Evolutionary conservation across 2,797 vertebrate species (phyloP).

Genomic region (Poeciliopsis gracilis): DNA sequence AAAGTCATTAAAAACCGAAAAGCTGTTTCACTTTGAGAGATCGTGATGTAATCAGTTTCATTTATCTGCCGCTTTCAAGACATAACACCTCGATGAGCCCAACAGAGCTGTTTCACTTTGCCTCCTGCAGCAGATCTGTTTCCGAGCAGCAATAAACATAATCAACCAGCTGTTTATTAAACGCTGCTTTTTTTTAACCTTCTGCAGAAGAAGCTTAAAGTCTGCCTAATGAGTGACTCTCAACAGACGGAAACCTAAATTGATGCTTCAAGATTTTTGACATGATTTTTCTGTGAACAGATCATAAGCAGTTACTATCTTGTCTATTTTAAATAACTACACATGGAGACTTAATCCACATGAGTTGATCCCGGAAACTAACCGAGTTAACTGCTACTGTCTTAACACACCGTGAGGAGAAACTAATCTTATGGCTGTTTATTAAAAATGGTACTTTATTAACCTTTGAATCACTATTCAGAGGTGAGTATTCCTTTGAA

Average conservation of each 20-base stretch:
- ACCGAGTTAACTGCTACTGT: not conserved
- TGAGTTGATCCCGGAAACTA: not conserved
- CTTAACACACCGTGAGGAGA: not conserved
- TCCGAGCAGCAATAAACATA: not conserved
- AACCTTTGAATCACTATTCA: not conserved
- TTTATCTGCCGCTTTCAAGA: not conserved
- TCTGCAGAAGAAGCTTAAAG: not conserved
- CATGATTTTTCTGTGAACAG: not conserved
- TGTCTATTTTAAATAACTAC: not conserved
- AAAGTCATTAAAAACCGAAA: not conserved
- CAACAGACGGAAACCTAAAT: not conserved
- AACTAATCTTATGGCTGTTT: not conserved
- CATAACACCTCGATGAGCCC: not conserved
- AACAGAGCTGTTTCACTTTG: not conserved
- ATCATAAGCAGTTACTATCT: not conserved
- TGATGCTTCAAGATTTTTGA: not conserved
- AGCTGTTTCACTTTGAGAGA: not conserved
- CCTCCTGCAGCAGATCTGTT: not conserved
- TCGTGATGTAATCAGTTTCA: not conserved
- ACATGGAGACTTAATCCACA: not conserved
- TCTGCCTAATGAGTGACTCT: not conserved
- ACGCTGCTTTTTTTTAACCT: not conserved
- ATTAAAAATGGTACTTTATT: not conserved
- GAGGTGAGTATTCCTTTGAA: too few species aligned
- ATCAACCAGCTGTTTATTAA: not conserved